These are phyloP conservation scores for Macrophya alboannulata DNA, from an alignment of 2,888 invertebrate species.

Conservation along the genomic window DNA sequence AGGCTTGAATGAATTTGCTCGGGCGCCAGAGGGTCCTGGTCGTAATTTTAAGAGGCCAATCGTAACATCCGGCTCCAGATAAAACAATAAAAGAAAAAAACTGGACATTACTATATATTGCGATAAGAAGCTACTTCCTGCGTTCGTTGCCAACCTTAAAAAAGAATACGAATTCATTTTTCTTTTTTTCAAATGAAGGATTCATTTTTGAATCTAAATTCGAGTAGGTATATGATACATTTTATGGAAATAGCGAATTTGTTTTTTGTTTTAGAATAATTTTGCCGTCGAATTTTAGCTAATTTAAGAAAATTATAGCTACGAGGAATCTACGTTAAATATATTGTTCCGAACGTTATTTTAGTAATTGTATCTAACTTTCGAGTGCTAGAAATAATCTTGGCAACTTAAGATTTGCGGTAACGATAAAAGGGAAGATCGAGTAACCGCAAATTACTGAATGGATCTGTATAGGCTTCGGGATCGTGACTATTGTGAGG, in stretches of 20 bases:
- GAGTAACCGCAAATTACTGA: slow-evolving; percentile 39
- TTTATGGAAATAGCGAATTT: background rate
- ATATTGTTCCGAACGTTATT: slow-evolving; percentile 8
- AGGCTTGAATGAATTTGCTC: slow-evolving; percentile 39
- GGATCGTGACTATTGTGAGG: background rate
- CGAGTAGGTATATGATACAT: too few relatives aligned
- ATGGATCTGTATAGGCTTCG: background rate
- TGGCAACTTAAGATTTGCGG: slow-evolving; percentile 18
- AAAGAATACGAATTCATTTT: background rate
- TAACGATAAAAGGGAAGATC: slow-evolving; percentile 22
- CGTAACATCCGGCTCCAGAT: slow-evolving; percentile 76
- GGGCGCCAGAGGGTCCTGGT: slow-evolving; percentile 48
- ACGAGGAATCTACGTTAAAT: background rate
- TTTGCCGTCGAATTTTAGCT: background rate
- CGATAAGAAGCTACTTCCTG: slow-evolving; percentile 71
- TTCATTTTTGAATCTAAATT: background rate
- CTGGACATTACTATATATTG: slow-evolving; percentile 40
- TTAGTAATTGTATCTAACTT: background rate
- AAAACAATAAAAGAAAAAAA: slow-evolving; percentile 36
- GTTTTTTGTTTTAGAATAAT: too few relatives aligned
- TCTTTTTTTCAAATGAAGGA: background rate
- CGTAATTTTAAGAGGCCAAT: slow-evolving; percentile 72
- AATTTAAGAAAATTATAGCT: background rate
- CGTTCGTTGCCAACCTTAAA: background rate
- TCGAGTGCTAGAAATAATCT: slow-evolving; percentile 29